Percentiles rank a stretch among this genome's conserved stretches.
These are phyloP conservation scores for Molossus molossus DNA, from an alignment of 2,797 vertebrate species.

Conservation along the genomic window DNA sequence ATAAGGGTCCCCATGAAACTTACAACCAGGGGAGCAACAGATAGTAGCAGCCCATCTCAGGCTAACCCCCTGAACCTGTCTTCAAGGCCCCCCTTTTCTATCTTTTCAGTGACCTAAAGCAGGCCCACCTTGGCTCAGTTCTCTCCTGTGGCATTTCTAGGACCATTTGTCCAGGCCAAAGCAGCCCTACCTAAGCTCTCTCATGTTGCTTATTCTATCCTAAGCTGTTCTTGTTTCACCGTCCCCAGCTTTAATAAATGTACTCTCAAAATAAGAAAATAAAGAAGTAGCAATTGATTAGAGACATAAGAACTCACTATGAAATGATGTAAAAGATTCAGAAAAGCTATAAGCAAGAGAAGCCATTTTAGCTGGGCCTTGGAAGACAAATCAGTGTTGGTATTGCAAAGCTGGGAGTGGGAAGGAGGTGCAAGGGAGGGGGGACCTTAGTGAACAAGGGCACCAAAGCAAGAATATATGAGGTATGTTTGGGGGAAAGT, in stretches of 20 bases:
- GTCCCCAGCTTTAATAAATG: not conserved
- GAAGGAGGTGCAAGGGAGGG: not conserved
- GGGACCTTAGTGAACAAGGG: not conserved
- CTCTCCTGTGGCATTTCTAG: not conserved
- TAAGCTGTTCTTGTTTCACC: not conserved
- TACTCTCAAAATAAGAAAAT: not conserved
- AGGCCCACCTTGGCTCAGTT: not conserved
- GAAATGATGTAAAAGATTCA: constrained; percentile 7
- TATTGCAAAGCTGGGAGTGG: not conserved
- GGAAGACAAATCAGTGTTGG: not conserved
- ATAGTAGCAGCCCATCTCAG: not conserved
- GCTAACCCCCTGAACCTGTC: not conserved
- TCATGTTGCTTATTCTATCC: not conserved
- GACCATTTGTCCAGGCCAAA: not conserved
- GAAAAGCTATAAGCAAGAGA: constrained; percentile 15
- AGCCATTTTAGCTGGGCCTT: not conserved
- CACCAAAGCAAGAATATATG: not conserved
- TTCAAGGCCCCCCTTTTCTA: not conserved
- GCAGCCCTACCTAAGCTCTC: not conserved
- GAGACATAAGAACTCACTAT: not conserved
- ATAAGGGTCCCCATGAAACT: not conserved
- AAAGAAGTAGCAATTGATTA: not conserved
- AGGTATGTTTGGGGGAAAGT: not conserved
- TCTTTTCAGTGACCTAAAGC: not conserved
- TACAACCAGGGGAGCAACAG: not conserved